Conservation (phyloP, 2,797 vertebrate species). For the Eulemur albifrons region DNA sequence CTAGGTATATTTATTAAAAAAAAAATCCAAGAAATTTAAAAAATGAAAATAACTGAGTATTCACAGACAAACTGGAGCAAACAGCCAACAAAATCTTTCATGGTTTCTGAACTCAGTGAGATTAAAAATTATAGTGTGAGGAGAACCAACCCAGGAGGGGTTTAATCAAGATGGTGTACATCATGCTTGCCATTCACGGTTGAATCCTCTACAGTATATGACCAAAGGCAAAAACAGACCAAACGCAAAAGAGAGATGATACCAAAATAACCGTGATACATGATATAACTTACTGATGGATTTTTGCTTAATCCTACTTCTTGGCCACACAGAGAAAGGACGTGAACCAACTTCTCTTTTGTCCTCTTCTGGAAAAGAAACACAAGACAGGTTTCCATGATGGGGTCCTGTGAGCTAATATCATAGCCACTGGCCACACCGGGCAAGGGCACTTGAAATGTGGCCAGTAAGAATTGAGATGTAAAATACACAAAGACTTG, state of each 20-base stretch:
- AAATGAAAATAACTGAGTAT: not conserved
- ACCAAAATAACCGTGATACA: not conserved
- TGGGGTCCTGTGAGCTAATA: not conserved
- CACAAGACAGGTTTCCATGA: conserved; percentile 6
- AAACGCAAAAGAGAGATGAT: not conserved
- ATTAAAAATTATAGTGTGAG: not conserved
- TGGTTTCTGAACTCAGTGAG: not conserved
- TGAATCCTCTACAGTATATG: not conserved
- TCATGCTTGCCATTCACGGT: not conserved
- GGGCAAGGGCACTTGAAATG: not conserved
- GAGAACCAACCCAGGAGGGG: not conserved
- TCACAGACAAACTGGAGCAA: not conserved
- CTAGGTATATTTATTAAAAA: not conserved
- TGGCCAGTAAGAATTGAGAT: not conserved
- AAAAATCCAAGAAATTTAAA: not conserved
- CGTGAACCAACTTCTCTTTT: conserved; percentile 97
- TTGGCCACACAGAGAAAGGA: conserved; percentile 97
- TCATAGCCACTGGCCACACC: not conserved
- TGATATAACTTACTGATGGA: conserved; percentile 91
- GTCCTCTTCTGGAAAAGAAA: conserved; percentile 92
- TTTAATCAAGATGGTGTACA: not conserved
- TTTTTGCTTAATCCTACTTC: conserved; percentile 99
- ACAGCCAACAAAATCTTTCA: not conserved
- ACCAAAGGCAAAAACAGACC: not conserved
- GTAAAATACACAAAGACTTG: not conserved